phyloP scores from a whole-genome alignment of 2,888 invertebrate genomes.

The Phasia obesa region DNA sequence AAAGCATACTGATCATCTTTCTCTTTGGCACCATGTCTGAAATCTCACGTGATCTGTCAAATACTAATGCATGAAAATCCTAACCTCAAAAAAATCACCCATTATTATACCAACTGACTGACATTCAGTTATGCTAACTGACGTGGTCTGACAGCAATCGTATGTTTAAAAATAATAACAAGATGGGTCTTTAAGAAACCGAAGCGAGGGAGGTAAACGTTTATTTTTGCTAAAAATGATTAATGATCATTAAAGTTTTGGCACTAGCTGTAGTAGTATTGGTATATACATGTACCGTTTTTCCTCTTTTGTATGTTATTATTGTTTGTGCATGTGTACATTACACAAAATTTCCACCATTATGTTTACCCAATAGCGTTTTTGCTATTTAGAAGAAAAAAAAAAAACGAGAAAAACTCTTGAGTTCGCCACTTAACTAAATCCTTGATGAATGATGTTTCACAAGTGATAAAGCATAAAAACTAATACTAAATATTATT shows the following conservation, averaged over 20 bases:
- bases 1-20: too few species aligned
- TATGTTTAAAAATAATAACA: constrained; percentile 62
- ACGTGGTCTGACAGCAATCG: constrained; percentile 67
- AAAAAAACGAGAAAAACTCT: constrained; percentile 38
- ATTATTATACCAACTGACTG: constrained; percentile 35
- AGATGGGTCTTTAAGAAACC: constrained; percentile 15
- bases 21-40: too few species aligned
- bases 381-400: constrained; percentile 32
- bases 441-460: constrained; percentile 73
- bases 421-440: constrained; percentile 71
- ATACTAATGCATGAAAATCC: too few species aligned
- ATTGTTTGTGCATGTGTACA: neutral
- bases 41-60: too few species aligned
- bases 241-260: constrained; percentile 68
- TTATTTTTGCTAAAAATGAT: constrained; percentile 65
- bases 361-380: constrained; percentile 44
- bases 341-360: neutral
- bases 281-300: constrained; percentile 7
- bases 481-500: constrained; percentile 70
- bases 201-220: constrained; percentile 25
- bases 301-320: neutral
- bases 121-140: constrained; percentile 63
- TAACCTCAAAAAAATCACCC: too few species aligned
- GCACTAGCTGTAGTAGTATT: constrained; percentile 38
- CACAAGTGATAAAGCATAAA: constrained; percentile 70